Percentiles rank a stretch among this genome's conserved stretches.
Evolutionary conservation across 2,888 invertebrate species (phyloP).

Genomic region (Leptarthrus brevirostris): DNA sequence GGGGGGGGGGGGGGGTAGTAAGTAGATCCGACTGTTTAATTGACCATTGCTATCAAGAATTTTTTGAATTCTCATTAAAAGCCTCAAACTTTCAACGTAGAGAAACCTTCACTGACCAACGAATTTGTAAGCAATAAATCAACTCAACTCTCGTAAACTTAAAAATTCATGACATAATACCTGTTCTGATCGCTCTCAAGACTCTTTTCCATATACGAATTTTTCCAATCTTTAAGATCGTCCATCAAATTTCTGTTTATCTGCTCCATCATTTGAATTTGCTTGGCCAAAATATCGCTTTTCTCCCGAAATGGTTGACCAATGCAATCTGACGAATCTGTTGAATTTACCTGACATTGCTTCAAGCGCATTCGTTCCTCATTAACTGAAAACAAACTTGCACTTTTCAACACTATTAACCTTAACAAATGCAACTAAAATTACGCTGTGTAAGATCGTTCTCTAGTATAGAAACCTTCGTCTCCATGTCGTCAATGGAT

Average conservation of each 20-base stretch:
- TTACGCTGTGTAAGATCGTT: constrained; percentile 41
- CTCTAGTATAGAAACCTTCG: constrained; percentile 44
- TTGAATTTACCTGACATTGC: neutral
- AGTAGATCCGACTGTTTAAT: no score
- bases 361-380: neutral
- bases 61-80: no score
- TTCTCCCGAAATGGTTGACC: neutral
- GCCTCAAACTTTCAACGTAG: no score
- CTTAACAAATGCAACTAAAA: neutral
- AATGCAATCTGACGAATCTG: neutral
- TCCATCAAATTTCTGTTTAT: constrained; percentile 47
- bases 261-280: constrained; percentile 47
- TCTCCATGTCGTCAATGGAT: constrained; percentile 32
- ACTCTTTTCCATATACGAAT: constrained; percentile 48
- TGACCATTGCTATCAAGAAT: no score
- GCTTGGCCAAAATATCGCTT: neutral
- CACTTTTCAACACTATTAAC: neutral
- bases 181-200: constrained; percentile 52
- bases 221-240: constrained; percentile 51
- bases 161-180: no score
- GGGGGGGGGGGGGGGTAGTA: no score
- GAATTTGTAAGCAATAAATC: no score
- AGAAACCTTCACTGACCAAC: no score
- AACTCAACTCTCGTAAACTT: no score
- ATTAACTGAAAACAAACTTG: constrained; percentile 5